These are phyloP conservation scores for Rhagologus leucostigma DNA, from an alignment of 2,113 vertebrate species.

Conservation along the genomic window DNA sequence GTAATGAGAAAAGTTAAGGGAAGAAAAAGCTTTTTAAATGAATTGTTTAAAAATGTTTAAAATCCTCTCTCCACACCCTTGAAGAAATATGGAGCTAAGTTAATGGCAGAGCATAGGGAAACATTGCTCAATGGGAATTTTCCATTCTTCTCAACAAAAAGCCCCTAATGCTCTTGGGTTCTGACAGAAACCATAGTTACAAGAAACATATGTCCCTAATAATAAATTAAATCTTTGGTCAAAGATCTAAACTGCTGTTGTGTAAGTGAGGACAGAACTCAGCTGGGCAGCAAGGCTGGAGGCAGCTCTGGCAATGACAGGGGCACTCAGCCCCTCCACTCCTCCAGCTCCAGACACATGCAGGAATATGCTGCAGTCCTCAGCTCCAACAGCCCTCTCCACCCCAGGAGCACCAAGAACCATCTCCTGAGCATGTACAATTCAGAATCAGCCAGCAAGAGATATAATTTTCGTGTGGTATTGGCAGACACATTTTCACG, in stretches of 20 bases:
- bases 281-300: background rate
- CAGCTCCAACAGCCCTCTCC: background rate
- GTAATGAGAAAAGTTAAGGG: conserved; percentile 4
- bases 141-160: conserved; percentile 38
- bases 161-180: background rate
- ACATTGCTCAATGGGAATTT: conserved; percentile 20
- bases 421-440: background rate
- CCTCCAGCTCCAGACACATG: background rate
- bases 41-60: conserved; percentile 33
- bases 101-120: background rate
- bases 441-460: background rate
- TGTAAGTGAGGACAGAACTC: conserved; percentile 12
- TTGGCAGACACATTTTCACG: background rate
- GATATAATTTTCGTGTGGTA: background rate
- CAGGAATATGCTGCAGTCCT: background rate
- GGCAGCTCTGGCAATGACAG: background rate
- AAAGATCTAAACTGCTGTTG: background rate
- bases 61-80: background rate
- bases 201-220: conserved; percentile 31
- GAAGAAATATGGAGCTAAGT: conserved; percentile 35
- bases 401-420: background rate
- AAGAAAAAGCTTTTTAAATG: background rate
- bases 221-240: background rate
- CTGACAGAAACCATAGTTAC: background rate
- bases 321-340: background rate